phyloP scores from a whole-genome alignment of 2,888 invertebrate genomes.

The Girardia tigrina region DNA sequence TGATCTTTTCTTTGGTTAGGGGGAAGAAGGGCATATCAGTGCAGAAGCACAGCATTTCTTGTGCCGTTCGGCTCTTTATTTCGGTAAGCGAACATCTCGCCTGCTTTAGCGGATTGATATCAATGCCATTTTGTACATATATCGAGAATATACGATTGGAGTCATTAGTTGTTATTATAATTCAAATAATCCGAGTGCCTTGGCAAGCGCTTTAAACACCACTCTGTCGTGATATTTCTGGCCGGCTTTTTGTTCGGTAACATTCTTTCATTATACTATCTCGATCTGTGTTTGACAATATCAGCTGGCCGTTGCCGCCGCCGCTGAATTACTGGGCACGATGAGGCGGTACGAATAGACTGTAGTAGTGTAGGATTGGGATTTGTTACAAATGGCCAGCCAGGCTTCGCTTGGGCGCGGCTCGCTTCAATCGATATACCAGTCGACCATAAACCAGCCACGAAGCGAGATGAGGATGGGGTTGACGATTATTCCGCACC shows the following conservation, averaged over 20 bases:
- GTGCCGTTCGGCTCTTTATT: conserved; percentile 23
- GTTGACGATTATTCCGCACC: conserved; percentile 23
- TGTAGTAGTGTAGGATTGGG: conserved; percentile 16
- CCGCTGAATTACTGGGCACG: conserved; percentile 23
- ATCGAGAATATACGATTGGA: background rate
- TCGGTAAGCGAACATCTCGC: conserved; percentile 7
- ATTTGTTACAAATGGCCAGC: conserved; percentile 10
- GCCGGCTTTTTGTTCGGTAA: conserved; percentile 17
- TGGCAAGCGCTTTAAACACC: conserved; percentile 15
- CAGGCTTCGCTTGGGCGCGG: conserved; percentile 10
- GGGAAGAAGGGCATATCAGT: conserved; percentile 23
- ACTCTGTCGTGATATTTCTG: conserved; percentile 23
- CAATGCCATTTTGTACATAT: conserved; percentile 21
- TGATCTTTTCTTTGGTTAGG: background rate
- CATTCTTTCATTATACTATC: conserved; percentile 23
- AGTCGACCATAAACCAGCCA: conserved; percentile 23
- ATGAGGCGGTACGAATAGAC: conserved; percentile 23
- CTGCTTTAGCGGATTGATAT: conserved; percentile 23
- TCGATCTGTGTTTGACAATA: conserved; percentile 23
- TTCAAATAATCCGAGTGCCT: conserved; percentile 18
- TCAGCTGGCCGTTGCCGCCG: conserved; percentile 23
- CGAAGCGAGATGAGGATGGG: conserved; percentile 23
- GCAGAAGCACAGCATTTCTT: conserved; percentile 10
- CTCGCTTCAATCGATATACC: conserved; percentile 17
- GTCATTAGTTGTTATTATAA: conserved; percentile 23